phyloP scores from a whole-genome alignment of 2,888 invertebrate genomes.

The Dioctria linearis region DNA sequence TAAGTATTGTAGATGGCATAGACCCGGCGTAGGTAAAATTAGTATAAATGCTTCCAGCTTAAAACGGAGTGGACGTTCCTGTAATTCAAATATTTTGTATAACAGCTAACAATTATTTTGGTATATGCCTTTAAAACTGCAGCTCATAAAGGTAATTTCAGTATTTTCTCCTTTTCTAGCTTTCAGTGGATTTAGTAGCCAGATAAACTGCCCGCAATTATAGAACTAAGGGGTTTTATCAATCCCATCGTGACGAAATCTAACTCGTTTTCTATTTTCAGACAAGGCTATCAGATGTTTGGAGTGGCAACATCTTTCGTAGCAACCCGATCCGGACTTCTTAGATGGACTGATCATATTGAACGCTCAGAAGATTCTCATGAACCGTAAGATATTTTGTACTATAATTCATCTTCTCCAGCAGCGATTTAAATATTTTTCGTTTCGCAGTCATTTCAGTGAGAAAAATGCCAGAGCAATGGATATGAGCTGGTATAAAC shows the following conservation, averaged over 20 bases:
- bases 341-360: conserved; percentile 88
- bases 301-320: conserved; percentile 88
- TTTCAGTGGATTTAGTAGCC: conserved; percentile 30
- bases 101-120: too few relatives aligned
- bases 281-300: conserved; percentile 91
- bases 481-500: conserved; percentile 91
- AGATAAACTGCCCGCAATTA: conserved; percentile 41
- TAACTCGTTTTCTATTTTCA: conserved; percentile 72
- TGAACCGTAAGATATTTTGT: conserved; percentile 76
- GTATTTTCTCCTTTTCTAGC: conserved; percentile 6
- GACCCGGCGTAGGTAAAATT: too few relatives aligned
- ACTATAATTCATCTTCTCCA: too few relatives aligned
- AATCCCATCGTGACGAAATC: conserved; percentile 35
- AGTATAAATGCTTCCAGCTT: too few relatives aligned
- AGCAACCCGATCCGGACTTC: conserved; percentile 90
- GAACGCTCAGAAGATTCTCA: conserved; percentile 74
- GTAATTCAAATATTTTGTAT: too few relatives aligned
- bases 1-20: too few relatives aligned
- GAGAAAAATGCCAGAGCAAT: conserved; percentile 85
- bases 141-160: conserved; percentile 12
- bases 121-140: background rate
- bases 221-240: background rate
- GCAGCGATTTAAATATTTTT: conserved; percentile 45
- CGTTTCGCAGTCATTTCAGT: conserved; percentile 81
- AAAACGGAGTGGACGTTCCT: too few relatives aligned